Evolutionary conservation across 2,888 invertebrate species (phyloP).

Genomic region (Linyphia triangularis): DNA sequence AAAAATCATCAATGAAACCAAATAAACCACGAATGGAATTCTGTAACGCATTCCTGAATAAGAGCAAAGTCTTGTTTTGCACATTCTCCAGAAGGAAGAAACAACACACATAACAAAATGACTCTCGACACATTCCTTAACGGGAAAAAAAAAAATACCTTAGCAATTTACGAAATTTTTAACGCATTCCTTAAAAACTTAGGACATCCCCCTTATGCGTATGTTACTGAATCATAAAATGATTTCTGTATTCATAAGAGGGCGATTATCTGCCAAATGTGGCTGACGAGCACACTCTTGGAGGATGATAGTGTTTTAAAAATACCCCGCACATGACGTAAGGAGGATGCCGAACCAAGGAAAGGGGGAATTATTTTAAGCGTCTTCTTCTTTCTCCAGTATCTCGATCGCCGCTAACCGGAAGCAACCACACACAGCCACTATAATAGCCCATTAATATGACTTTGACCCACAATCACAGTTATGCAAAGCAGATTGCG

Average conservation of each 20-base stretch:
- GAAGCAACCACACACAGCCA: slow-evolving; percentile 53
- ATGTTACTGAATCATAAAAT: too few relatives aligned
- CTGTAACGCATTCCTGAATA: too few relatives aligned
- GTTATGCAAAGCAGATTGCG: slow-evolving; percentile 15
- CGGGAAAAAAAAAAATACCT: too few relatives aligned
- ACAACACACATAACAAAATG: too few relatives aligned
- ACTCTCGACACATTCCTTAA: too few relatives aligned
- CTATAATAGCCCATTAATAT: slow-evolving; percentile 58
- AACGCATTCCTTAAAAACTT: too few relatives aligned
- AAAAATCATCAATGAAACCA: too few relatives aligned
- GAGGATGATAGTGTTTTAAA: slow-evolving; percentile 61
- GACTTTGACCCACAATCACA: slow-evolving; percentile 34
- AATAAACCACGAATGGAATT: too few relatives aligned
- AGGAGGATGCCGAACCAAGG: slow-evolving; percentile 58
- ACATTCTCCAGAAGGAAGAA: too few relatives aligned
- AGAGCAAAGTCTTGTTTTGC: too few relatives aligned
- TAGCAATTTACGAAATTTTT: too few relatives aligned
- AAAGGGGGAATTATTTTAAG: slow-evolving; percentile 60
- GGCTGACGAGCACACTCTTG: not conserved
- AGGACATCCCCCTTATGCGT: too few relatives aligned
- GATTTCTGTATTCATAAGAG: not conserved
- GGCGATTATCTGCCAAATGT: slow-evolving; percentile 35
- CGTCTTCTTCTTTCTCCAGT: not conserved
- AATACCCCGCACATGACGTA: slow-evolving; percentile 65
- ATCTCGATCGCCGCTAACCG: slow-evolving; percentile 49